Conservation (phyloP, 2,797 vertebrate genomes). For the Crypturellus tataupa region DNA sequence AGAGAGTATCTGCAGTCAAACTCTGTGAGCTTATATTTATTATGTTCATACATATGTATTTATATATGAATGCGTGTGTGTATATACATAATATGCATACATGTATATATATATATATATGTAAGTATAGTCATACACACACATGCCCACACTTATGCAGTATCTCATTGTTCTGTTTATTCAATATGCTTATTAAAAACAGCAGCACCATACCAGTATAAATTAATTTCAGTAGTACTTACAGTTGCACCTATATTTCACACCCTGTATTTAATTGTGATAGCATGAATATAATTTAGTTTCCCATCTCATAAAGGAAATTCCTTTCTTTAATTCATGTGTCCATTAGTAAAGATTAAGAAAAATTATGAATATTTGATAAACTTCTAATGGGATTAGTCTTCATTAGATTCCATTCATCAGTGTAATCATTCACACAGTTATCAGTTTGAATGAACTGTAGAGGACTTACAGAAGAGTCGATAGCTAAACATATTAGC, state of each 20-base stretch:
- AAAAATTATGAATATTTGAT: background rate
- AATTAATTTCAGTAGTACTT: background rate
- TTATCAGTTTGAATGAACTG: background rate
- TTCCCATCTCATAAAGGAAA: background rate
- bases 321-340: background rate
- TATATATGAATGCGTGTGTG: background rate
- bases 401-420: background rate
- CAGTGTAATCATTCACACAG: background rate
- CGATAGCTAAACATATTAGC: background rate
- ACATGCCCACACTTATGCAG: background rate
- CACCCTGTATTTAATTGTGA: background rate
- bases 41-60: background rate
- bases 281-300: background rate
- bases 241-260: background rate
- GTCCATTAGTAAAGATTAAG: background rate
- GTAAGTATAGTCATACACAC: background rate
- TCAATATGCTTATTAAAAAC: background rate
- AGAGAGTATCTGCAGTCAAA: background rate
- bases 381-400: conserved; percentile 2
- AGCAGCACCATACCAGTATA: background rate
- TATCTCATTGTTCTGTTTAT: background rate
- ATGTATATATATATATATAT: background rate
- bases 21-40: background rate
- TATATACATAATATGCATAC: background rate
- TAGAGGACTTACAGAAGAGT: conserved; percentile 16